Percentiles rank a stretch among this genome's conserved stretches.
phyloP scores from a whole-genome alignment of 2,113 vertebrate genomes.

The Microtus pennsylvanicus region DNA sequence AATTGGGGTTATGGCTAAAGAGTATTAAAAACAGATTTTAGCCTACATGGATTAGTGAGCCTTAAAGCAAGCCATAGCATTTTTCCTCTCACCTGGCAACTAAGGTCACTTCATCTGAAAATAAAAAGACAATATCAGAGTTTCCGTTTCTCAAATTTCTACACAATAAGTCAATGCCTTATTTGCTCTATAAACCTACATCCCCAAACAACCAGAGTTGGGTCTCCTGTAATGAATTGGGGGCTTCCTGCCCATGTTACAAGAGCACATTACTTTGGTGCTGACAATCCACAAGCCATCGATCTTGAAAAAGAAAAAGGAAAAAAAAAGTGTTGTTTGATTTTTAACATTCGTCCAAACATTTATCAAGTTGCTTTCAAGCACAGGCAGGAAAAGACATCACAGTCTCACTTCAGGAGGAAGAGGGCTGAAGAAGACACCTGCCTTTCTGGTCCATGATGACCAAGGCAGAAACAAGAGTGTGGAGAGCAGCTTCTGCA shows the following conservation, averaged over 20 bases:
- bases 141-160: constrained; percentile 44
- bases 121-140: constrained; percentile 14
- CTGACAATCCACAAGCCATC: constrained; percentile 36
- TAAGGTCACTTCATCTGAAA: constrained; percentile 47
- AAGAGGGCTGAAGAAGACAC: neutral
- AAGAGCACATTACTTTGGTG: neutral
- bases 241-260: neutral
- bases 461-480: constrained; percentile 1
- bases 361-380: constrained; percentile 15
- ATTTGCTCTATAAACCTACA: neutral
- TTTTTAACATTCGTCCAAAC: constrained; percentile 28
- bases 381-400: neutral
- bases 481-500: constrained; percentile 44
- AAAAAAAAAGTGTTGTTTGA: neutral
- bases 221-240: neutral
- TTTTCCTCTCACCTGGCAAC: neutral
- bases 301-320: neutral
- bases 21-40: constrained; percentile 33
- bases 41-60: neutral
- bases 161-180: neutral
- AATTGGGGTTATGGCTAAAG: neutral
- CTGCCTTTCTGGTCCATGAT: neutral
- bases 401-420: constrained; percentile 22
- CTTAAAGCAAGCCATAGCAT: neutral
- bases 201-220: constrained; percentile 35